phyloP scores from a whole-genome alignment of 2,113 vertebrate genomes.

The Phylloscopus trochiloides region DNA sequence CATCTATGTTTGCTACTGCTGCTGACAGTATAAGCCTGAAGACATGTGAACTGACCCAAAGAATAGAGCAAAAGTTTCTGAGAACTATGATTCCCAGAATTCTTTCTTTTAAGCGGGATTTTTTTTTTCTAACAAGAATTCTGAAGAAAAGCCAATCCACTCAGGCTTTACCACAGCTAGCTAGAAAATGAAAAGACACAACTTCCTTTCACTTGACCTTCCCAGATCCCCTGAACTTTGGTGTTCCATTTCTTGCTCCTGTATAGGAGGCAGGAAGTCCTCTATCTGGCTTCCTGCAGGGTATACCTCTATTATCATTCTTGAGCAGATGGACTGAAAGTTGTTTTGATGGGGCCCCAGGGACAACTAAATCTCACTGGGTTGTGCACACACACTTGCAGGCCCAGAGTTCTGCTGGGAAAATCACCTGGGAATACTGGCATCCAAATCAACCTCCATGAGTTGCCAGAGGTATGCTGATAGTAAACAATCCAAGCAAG shows the following conservation, averaged over 20 bases:
- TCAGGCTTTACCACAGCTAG: not conserved
- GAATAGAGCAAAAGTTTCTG: not conserved
- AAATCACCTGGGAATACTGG: not conserved
- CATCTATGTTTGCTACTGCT: not conserved
- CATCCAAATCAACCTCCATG: not conserved
- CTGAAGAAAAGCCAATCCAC: not conserved
- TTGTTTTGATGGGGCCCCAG: not conserved
- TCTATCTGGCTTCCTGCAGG: slow-evolving; percentile 1
- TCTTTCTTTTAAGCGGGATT: not conserved
- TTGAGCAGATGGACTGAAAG: not conserved
- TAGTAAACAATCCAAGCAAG: not conserved
- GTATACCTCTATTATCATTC: not conserved
- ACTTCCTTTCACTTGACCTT: not conserved
- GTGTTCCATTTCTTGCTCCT: not conserved
- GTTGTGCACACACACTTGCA: not conserved
- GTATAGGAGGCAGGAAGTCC: not conserved
- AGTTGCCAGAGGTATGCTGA: not conserved
- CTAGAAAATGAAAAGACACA: not conserved
- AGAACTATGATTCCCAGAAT: not conserved
- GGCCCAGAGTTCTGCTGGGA: not conserved
- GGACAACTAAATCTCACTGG: not conserved
- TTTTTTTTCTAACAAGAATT: not conserved
- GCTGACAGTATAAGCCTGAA: not conserved
- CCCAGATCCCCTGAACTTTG: not conserved
- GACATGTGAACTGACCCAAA: not conserved